Conservation (phyloP, 2,888 invertebrate genomes). For the Himalopsyche tibetana region DNA sequence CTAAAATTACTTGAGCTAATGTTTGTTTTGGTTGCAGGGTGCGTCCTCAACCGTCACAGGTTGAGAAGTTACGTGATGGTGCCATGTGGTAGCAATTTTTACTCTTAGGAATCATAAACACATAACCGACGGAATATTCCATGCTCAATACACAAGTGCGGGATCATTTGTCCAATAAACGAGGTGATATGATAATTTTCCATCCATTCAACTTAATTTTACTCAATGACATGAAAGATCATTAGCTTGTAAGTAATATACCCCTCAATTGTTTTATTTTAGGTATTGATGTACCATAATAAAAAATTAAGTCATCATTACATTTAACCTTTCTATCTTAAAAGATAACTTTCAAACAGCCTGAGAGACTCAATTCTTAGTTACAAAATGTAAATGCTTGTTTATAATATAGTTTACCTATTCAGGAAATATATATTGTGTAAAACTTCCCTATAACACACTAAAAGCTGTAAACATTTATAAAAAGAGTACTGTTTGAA, state of each 20-base stretch:
- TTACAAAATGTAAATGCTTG: too few species aligned
- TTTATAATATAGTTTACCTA: too few species aligned
- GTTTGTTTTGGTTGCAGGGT: conserved; percentile 67
- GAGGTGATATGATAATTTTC: conserved; percentile 27
- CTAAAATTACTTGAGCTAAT: conserved; percentile 66
- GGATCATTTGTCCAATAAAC: conserved; percentile 48
- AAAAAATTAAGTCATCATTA: too few species aligned
- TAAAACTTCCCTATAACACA: too few species aligned
- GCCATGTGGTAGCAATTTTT: conserved; percentile 57
- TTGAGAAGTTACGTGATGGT: conserved; percentile 60
- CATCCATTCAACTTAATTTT: background rate
- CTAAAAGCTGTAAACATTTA: too few species aligned
- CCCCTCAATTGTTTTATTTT: background rate
- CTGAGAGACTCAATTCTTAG: too few species aligned
- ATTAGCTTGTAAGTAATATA: background rate
- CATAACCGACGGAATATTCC: conserved; percentile 17
- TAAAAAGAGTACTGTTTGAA: too few species aligned
- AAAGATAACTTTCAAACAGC: too few species aligned
- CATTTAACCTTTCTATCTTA: too few species aligned
- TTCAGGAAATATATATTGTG: too few species aligned
- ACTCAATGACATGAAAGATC: background rate
- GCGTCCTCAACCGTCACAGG: conserved; percentile 60
- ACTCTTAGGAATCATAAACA: conserved; percentile 11
- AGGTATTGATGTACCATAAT: too few species aligned
- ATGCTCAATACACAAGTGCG: conserved; percentile 42